Conservation (phyloP, 2,113 vertebrate genomes). For the Amazona guildingii region DNA sequence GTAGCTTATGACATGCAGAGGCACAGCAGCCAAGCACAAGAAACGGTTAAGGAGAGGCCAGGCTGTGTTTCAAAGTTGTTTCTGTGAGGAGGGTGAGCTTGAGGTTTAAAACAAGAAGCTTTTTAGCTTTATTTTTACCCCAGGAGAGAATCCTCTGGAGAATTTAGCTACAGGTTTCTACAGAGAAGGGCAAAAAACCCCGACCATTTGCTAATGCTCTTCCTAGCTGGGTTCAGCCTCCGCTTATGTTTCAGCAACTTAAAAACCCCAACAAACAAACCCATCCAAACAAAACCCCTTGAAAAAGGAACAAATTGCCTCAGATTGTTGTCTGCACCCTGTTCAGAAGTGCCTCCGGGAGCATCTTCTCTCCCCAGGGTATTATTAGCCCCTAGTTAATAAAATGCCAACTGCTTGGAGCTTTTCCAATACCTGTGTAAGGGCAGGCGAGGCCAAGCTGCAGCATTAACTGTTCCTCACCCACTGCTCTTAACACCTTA, state of each 20-base stretch:
- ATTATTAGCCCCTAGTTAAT: neutral
- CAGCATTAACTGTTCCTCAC: neutral
- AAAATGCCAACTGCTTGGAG: neutral
- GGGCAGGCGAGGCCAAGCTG: neutral
- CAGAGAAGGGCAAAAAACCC: rapidly evolving
- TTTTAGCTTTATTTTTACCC: neutral
- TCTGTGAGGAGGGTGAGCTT: neutral
- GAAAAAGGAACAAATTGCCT: neutral
- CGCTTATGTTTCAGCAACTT: neutral
- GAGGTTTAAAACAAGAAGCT: conserved; percentile 8
- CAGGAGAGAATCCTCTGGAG: neutral
- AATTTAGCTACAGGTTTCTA: conserved; percentile 18
- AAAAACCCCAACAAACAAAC: neutral
- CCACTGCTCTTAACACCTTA: neutral
- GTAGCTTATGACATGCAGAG: neutral
- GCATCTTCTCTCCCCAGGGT: neutral
- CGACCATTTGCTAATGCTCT: neutral
- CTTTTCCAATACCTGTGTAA: neutral
- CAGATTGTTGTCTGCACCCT: neutral
- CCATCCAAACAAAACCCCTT: neutral
- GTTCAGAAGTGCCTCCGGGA: neutral
- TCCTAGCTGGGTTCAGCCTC: neutral
- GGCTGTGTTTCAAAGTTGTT: neutral
- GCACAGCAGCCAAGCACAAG: neutral
- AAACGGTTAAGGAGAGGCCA: neutral